phyloP scores from a whole-genome alignment of 2,113 vertebrate species.

The Numida meleagris region DNA sequence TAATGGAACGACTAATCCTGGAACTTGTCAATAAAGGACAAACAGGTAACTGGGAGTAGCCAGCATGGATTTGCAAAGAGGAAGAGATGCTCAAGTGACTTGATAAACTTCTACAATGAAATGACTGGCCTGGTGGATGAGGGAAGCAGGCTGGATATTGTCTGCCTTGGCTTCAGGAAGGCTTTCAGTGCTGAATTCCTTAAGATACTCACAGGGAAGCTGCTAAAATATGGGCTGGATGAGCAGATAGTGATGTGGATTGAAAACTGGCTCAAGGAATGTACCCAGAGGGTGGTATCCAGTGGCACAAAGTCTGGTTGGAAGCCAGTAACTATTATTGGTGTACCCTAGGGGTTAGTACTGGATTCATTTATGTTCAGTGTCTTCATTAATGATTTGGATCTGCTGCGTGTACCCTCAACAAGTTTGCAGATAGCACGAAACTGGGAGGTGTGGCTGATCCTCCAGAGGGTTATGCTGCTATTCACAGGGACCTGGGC shows the following conservation, averaged over 20 bases:
- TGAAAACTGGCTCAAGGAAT: background rate
- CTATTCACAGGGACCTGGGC: background rate
- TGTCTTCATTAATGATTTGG: background rate
- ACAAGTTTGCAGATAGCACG: background rate
- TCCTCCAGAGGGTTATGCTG: rapidly evolving
- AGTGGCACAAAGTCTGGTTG: background rate
- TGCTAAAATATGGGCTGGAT: background rate
- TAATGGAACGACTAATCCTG: background rate
- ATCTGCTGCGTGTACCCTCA: background rate
- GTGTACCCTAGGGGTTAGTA: background rate
- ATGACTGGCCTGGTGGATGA: background rate
- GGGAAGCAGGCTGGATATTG: background rate
- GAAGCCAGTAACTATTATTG: background rate
- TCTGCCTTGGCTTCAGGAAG: background rate
- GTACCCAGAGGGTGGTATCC: background rate
- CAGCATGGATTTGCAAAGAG: background rate
- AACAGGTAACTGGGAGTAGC: background rate
- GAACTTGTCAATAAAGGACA: background rate
- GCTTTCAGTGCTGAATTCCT: background rate
- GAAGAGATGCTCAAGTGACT: background rate
- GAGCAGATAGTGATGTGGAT: background rate
- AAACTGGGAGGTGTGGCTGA: background rate
- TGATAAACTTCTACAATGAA: background rate
- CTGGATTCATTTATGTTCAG: background rate
- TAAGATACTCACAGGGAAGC: background rate